phyloP scores from a whole-genome alignment of 35 echinoderm and acorn worm genomes.

The Ophiothrix spiculata region DNA sequence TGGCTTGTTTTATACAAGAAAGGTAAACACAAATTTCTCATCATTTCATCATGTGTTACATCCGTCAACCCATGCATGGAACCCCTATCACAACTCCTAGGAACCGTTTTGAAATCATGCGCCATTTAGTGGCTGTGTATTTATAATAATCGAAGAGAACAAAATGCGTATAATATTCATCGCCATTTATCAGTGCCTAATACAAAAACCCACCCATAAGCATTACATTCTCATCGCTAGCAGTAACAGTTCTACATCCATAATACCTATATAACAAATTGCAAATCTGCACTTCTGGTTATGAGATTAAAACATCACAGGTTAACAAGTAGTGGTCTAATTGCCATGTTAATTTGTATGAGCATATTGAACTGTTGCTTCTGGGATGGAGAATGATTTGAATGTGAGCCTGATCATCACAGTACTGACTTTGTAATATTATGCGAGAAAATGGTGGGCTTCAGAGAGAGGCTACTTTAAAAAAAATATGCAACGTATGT shows the following conservation, averaged over 20 bases:
- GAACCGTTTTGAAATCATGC: not conserved
- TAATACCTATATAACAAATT: not conserved
- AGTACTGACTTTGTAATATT: conserved; percentile 4
- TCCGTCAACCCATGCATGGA: too few relatives aligned
- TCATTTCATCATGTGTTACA: too few relatives aligned
- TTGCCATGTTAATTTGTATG: not conserved
- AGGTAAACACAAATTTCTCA: too few relatives aligned
- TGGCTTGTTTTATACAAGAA: too few relatives aligned
- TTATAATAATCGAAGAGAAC: not conserved
- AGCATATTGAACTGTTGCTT: not conserved
- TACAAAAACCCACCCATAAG: not conserved
- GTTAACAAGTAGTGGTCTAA: not conserved
- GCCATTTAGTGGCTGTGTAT: not conserved
- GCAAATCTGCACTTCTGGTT: not conserved
- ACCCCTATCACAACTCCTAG: too few relatives aligned
- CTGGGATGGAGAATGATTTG: not conserved
- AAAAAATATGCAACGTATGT: not conserved
- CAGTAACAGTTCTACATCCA: not conserved
- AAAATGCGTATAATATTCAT: not conserved
- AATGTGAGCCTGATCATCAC: not conserved
- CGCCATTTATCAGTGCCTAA: conserved; percentile 3
- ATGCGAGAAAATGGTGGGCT: conserved; percentile 5
- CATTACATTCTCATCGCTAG: conserved; percentile 1
- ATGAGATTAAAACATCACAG: not conserved
- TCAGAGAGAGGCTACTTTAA: not conserved